A percentile compares a stretch with the other conserved stretches of the same genome.
phyloP scores from a whole-genome alignment of 2,888 invertebrate genomes.

The Apotomis turbidana region DNA sequence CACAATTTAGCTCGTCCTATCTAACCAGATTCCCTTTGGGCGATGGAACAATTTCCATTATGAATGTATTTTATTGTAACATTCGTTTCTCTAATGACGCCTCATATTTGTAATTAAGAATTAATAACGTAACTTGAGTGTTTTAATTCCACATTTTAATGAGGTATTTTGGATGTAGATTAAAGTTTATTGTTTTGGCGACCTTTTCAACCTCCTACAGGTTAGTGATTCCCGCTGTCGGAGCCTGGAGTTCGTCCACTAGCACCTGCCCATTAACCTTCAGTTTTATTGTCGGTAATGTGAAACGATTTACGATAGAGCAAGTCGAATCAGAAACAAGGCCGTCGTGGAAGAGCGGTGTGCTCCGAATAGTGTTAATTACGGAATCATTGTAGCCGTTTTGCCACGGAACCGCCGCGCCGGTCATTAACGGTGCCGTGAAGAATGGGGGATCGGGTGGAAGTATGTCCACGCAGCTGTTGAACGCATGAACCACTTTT shows the following conservation, averaged over 20 bases:
- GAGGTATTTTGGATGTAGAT: constrained; percentile 1
- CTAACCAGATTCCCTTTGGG: constrained; percentile 47
- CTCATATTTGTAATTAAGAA: constrained; percentile 13
- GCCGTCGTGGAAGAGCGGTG: constrained; percentile 69
- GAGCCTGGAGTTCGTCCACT: constrained; percentile 66
- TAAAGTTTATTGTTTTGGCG: neutral
- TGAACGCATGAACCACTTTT: constrained; percentile 4
- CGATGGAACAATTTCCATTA: constrained; percentile 45
- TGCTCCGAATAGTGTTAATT: constrained; percentile 75
- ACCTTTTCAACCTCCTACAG: neutral
- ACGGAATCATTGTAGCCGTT: constrained; percentile 66
- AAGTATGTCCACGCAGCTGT: constrained; percentile 65
- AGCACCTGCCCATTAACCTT: constrained; percentile 70
- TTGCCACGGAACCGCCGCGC: constrained; percentile 64
- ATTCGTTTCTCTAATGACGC: constrained; percentile 23
- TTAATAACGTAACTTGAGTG: neutral
- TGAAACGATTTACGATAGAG: constrained; percentile 76
- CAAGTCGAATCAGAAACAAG: constrained; percentile 78
- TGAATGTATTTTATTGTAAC: constrained; percentile 43
- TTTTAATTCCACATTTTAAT: constrained; percentile 1
- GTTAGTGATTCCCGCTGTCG: constrained; percentile 1
- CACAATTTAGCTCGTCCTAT: constrained; percentile 49
- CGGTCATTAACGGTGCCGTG: constrained; percentile 64
- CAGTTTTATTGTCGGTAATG: constrained; percentile 59
- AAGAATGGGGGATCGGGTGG: constrained; percentile 56